A percentile compares a stretch with the other conserved stretches of the same genome.
phyloP scores from a whole-genome alignment of 2,888 invertebrate species.

The Pecten maximus region DNA sequence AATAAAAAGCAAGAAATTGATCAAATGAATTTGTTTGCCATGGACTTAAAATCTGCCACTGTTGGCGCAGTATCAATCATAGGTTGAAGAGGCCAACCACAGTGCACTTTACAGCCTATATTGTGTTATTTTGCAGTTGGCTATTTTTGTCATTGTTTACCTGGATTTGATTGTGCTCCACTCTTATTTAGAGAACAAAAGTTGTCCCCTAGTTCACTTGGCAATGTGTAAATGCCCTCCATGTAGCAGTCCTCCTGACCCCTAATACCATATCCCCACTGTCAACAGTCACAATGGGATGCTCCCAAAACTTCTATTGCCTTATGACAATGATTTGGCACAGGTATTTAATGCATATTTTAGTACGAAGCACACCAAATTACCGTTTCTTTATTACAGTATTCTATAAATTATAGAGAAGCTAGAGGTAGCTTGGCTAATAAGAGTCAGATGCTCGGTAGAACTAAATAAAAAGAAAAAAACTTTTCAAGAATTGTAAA shows the following conservation, averaged over 20 bases:
- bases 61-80: background rate
- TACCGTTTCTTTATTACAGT: background rate
- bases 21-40: background rate
- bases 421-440: background rate
- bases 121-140: slow-evolving; percentile 16
- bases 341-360: slow-evolving; percentile 17
- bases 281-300: background rate
- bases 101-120: background rate
- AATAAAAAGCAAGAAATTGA: background rate
- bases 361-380: background rate
- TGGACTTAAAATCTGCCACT: background rate
- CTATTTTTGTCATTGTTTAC: slow-evolving; percentile 15
- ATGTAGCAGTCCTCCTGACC: background rate
- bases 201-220: slow-evolving; percentile 16
- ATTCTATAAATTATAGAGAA: background rate
- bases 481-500: too few species aligned
- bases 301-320: background rate
- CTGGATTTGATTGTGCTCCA: slow-evolving; percentile 25
- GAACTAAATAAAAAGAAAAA: background rate
- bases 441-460: background rate
- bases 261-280: slow-evolving; percentile 8
- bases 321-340: background rate
- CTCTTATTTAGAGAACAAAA: slow-evolving; percentile 14
- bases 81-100: background rate
- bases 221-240: background rate